Base-by-base conservation (phyloP, 2,113 vertebrate genomes). In the Rana temporaria region DNA sequence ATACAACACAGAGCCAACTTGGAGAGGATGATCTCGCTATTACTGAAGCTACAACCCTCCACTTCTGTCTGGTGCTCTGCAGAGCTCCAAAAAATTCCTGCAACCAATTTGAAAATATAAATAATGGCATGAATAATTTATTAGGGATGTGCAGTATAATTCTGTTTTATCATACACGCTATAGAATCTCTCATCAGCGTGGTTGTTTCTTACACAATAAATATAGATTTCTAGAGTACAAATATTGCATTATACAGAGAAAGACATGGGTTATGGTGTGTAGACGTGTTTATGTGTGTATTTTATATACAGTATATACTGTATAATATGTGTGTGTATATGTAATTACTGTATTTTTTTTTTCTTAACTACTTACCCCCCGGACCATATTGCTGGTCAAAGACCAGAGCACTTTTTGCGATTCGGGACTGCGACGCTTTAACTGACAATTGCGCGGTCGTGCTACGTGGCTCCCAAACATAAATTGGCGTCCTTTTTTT, bases 111-210 rank as follows among this genome's bases (percentile, higher is more conserved):
- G 53, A 73, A 34, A 59, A 32, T 56, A 72, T n/a, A 72, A 71
- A 56, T n/a, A 72, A 16, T 18, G 11, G 2, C 15, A 72, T 72
- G 69, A 72, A 72, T 72, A 19, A 72, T 72, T 56, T 32, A 72
- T 72, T 17, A 56, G 69, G 30, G 4, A 3, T 19, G 1, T 12
- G 22, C 52, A 9, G 15, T 26, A 53, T 12, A 6, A 16, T 68
- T 38, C 34, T 68, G 34, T 68, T 68, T 71, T 55, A 52, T 48
- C 26, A 20, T 17, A 26, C 53, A 16, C 55, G 18, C 5, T 48
- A 11, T 19, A 30, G 16, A 9, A 26, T 19, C n/a, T 18, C 17
- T 70, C 67, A 7, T 20, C 7, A 11, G 5, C 30, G 15, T 15
- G 24, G 7, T 2, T 22, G 17, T 2, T 17, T 55, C 52, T 53